phyloP scores from a whole-genome alignment of 2,113 vertebrate genomes.

The Cricetomys ansorgei region DNA sequence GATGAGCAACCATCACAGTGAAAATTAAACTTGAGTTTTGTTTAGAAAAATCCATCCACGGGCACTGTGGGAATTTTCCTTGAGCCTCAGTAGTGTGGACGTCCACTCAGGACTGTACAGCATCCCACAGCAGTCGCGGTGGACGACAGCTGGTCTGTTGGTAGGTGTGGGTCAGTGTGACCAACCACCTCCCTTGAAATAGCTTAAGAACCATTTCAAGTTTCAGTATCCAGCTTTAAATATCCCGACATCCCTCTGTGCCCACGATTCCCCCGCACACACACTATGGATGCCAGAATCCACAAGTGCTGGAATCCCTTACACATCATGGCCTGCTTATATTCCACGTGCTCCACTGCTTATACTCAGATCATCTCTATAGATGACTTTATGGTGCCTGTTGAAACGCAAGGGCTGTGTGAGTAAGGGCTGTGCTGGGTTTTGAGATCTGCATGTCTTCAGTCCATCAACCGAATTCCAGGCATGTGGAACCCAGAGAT shows the following conservation, averaged over 20 bases:
- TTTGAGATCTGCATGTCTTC: background rate
- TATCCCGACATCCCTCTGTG: background rate
- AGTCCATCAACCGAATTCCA: background rate
- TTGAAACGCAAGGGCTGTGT: accelerated
- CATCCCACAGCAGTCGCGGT: accelerated
- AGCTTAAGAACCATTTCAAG: background rate
- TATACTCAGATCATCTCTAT: background rate
- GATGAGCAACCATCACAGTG: background rate
- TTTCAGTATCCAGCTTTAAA: background rate
- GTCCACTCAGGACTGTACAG: background rate
- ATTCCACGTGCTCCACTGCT: accelerated
- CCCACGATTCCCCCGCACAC: background rate
- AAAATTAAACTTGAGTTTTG: background rate
- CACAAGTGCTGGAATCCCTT: background rate
- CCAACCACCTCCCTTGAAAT: background rate
- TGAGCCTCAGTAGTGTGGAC: accelerated
- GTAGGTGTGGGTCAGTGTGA: accelerated
- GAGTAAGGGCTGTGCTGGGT: no score
- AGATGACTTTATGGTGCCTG: background rate
- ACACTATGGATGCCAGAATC: accelerated
- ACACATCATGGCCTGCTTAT: background rate
- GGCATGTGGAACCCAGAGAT: no score
- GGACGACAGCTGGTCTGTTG: accelerated
- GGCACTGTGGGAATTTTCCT: background rate
- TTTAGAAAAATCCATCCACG: background rate